Base-by-base conservation (phyloP, 2,888 invertebrate species). In the Drosophila mimica region DNA sequence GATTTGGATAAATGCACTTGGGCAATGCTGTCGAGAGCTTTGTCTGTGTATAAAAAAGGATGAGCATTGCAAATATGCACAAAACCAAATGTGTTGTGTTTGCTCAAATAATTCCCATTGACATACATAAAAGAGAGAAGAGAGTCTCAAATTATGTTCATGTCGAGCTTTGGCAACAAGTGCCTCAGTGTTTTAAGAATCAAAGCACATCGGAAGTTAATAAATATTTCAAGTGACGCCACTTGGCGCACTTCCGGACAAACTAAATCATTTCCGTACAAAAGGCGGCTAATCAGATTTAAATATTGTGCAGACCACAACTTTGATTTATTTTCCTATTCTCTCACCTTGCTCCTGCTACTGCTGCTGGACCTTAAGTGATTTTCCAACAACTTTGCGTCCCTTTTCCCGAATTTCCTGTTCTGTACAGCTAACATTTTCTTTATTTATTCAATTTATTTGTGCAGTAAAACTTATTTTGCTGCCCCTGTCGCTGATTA, bases 401-500 rank as follows among this genome's bases (percentile, higher is more conserved):
- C 17, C 5, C 36, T 15, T 61, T 65, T 33, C 38, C 17, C 34
- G 66, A 20, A 64, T 69, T 71, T 90, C 90, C 90, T 79, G 83
- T 85, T 88, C 67, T 65, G 74, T 73, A 67, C 52, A 28, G 31
- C 17, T 57, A 56, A 36, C 60, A 74, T 81, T 77, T 87, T 68
- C 65, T 66, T 76, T 85, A 76, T 88, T 88, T 88, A 76, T 81
- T 75, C 89, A 83, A 82, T 88, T 88, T 81, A 66, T 71, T 70
- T 76, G 58, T 77, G 74, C 81, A 52, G 74, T 60, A 69, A 77
- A 90, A 84, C 76, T 84, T 84, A 74, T 84, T 85, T 75, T 56
- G 51, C 58, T 63, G 31, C 65, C 52, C 46, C 33, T 46, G 52
- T 43, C 54, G 57, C 61, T 79, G 83, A 73, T 79, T 83, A 83